Conservation (phyloP, 2,797 vertebrate species). For the Odontamblyopus rebecca region DNA sequence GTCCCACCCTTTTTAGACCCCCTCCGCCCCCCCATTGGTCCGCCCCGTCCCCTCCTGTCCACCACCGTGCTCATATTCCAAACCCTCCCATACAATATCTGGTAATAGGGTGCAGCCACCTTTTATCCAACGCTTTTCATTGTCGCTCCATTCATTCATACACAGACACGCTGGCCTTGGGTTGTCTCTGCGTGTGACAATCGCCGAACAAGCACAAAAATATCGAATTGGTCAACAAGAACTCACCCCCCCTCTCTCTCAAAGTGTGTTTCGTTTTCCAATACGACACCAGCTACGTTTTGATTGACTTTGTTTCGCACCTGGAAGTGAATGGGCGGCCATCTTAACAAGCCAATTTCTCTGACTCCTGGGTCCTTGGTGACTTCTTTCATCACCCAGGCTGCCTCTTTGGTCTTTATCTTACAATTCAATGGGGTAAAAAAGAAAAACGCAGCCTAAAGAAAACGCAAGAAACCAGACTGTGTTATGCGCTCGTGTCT, state of each 20-base stretch:
- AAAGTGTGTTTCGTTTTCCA: conserved; percentile 31
- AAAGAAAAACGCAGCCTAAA: conserved; percentile 32
- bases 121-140: conserved; percentile 61
- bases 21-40: conserved; percentile 16
- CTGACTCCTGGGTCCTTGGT: conserved; percentile 72
- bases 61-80: conserved; percentile 43
- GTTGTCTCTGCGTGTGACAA: conserved; percentile 29
- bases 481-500: conserved; percentile 80
- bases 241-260: neutral
- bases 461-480: conserved; percentile 61
- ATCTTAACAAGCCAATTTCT: conserved; percentile 81
- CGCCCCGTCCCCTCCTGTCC: conserved; percentile 42
- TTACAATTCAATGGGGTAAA: conserved; percentile 83
- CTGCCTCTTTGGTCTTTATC: conserved; percentile 78
- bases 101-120: conserved; percentile 52
- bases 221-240: conserved; percentile 44
- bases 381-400: conserved; percentile 78
- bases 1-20: conserved; percentile 78
- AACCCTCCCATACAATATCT: conserved; percentile 52
- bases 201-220: conserved; percentile 21
- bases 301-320: conserved; percentile 71
- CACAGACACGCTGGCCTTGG: conserved; percentile 64
- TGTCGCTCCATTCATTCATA: conserved; percentile 42
- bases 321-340: conserved; percentile 66
- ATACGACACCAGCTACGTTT: conserved; percentile 58